Evolutionary conservation across 2,113 vertebrate genomes (phyloP), one percentile per base, ranked within the genome.

Genomic region (Chunga burmeisteri): DNA sequence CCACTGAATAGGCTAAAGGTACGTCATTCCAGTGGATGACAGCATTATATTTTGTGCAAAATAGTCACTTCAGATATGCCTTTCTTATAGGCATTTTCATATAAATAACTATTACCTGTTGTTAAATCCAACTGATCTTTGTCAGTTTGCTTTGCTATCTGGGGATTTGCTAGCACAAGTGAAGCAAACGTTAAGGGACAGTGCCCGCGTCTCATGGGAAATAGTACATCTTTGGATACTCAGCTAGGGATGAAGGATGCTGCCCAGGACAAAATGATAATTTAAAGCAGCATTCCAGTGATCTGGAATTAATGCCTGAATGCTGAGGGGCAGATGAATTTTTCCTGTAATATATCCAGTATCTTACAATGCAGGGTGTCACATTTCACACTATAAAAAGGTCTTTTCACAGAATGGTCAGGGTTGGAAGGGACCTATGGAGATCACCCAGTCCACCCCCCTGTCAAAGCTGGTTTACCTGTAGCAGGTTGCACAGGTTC

Each of bases 51-150:
- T 94, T 74, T 70, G 32, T 92, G 59, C 42, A 83, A 83, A 94
- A 70, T 6, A 81, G 8, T 82, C 0, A 58, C 58, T 79, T 85
- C 40, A 36, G 40, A 40, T 67, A 71, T 58, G 42, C 30, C 30
- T 96, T 92, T 93, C 59, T 78, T 86, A 46, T 2, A 63, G 80
- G 74, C 34, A 86, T 81, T 93, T 90, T 92, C 23, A 67, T 91
- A 71, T 61, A 66, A 92, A 81, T 81, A 83, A 27, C 66, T 77
- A 47, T 36, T 88, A 67, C 38, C 44, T 81, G 36, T 84, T 81
- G 23, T 44, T 92, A 86, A 79, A 93, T 93, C 59, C 63, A 88
- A 38, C 42, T 92, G 75, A 67, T 92, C 65, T 90, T 81, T 91
- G 63, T 74, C 68, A 61, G n/a, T 94, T 81, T 90, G 63, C 72